Conservation (phyloP, 2,888 invertebrate genomes). For the Exephanes ischioxanthus region DNA sequence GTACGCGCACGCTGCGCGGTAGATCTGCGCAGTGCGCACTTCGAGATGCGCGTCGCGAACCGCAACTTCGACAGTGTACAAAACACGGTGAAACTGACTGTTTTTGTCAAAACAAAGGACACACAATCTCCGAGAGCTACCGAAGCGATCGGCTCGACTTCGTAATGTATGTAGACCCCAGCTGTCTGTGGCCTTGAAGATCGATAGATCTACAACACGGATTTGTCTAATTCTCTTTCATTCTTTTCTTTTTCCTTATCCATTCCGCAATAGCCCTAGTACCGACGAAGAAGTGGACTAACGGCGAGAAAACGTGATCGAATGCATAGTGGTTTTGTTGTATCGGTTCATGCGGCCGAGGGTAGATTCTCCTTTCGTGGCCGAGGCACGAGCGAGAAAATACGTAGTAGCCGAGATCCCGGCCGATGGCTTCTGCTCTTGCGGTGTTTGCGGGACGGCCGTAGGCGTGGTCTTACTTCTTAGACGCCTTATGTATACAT, state of each 20-base stretch:
- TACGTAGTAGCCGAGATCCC: constrained; percentile 10
- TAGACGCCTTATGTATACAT: neutral
- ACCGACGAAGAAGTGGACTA: constrained; percentile 40
- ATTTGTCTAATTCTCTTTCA: constrained; percentile 12
- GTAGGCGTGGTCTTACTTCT: constrained; percentile 40
- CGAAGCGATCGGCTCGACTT: neutral
- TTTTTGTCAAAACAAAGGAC: neutral
- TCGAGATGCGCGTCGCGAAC: too few relatives aligned
- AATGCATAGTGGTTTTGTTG: constrained; percentile 33
- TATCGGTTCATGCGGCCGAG: constrained; percentile 22
- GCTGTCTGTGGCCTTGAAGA: constrained; percentile 45
- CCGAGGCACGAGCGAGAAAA: constrained; percentile 56
- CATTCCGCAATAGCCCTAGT: neutral
- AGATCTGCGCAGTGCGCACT: constrained; percentile 6
- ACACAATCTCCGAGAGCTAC: neutral
- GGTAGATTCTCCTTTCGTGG: constrained; percentile 18
- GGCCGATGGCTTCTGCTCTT: constrained; percentile 26
- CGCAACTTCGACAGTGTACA: too few relatives aligned
- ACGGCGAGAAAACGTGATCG: constrained; percentile 63
- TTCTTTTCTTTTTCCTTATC: neutral
- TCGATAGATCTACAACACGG: constrained; percentile 13
- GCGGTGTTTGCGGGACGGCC: constrained; percentile 32
- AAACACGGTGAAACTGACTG: constrained; percentile 17
- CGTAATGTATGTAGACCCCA: constrained; percentile 52
- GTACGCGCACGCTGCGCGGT: constrained; percentile 9